Conservation (phyloP, 1,140 invertebrate species). For the Paraescarpia echinospica region DNA sequence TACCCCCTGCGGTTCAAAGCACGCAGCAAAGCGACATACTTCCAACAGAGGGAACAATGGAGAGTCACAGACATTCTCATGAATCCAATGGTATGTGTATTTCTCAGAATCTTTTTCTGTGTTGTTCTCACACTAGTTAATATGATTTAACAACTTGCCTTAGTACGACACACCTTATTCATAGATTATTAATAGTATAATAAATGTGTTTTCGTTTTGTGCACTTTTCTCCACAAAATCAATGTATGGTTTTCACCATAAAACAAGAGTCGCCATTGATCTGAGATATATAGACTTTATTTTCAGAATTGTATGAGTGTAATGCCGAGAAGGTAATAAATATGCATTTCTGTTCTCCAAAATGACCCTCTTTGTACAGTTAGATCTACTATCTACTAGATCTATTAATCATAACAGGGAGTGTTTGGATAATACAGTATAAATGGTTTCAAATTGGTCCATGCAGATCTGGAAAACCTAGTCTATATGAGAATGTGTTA, state of each 20-base stretch:
- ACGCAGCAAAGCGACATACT: constrained; percentile 81
- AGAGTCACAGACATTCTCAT: constrained; percentile 91
- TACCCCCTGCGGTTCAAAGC: constrained; percentile 90
- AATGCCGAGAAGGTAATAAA: too few species aligned
- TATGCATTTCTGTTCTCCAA: too few species aligned
- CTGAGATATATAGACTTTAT: not conserved
- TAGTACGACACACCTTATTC: not conserved
- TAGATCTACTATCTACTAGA: too few species aligned
- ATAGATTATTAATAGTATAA: not conserved
- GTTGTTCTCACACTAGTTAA: not conserved
- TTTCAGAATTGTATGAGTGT: not conserved
- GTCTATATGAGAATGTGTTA: too few species aligned
- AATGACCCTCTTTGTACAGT: too few species aligned
- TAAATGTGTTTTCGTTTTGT: not conserved
- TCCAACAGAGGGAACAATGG: constrained; percentile 93
- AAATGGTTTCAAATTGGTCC: not conserved
- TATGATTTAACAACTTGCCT: not conserved
- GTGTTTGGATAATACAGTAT: too few species aligned
- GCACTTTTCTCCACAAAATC: too few species aligned
- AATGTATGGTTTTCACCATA: too few species aligned
- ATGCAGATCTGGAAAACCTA: too few species aligned
- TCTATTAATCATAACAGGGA: too few species aligned
- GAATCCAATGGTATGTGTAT: constrained; percentile 80
- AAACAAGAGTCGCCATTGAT: not conserved
- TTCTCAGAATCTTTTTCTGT: not conserved